phyloP scores from a whole-genome alignment of 2,797 vertebrate genomes.

The Uromys caudimaculatus region DNA sequence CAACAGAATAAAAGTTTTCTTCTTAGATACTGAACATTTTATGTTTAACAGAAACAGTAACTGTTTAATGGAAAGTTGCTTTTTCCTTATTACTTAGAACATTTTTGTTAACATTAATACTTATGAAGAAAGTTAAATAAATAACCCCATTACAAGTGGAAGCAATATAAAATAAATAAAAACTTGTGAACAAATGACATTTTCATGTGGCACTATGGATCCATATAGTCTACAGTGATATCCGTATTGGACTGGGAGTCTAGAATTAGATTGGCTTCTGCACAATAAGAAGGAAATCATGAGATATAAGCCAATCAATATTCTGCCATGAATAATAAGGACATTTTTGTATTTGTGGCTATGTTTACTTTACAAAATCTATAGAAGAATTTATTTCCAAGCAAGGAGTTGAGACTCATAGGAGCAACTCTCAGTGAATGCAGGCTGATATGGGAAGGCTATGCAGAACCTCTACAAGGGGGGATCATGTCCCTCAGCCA shows the following conservation, averaged over 20 bases:
- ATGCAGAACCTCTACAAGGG: neutral
- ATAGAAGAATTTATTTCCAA: neutral
- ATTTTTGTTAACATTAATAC: neutral
- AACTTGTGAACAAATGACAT: neutral
- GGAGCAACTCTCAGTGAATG: neutral
- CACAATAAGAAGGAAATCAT: neutral
- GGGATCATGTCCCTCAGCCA: neutral
- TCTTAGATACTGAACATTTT: constrained; percentile 11
- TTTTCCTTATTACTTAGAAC: neutral
- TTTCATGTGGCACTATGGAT: neutral
- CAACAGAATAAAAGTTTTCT: neutral
- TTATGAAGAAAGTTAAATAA: neutral
- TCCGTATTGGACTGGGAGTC: neutral
- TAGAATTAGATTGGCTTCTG: neutral
- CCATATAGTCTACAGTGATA: neutral
- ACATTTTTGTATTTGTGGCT: neutral
- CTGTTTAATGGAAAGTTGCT: neutral
- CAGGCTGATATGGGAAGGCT: too few species aligned
- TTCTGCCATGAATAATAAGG: neutral
- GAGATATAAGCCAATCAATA: neutral
- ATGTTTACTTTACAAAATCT: neutral
- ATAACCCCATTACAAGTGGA: neutral
- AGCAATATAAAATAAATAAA: neutral
- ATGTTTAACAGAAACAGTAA: neutral
- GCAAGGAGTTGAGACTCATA: neutral